Evolutionary conservation across 2,888 invertebrate genomes (phyloP), one percentile per base, ranked within the genome.

Genomic region (Caenorhabditis sp.): DNA sequence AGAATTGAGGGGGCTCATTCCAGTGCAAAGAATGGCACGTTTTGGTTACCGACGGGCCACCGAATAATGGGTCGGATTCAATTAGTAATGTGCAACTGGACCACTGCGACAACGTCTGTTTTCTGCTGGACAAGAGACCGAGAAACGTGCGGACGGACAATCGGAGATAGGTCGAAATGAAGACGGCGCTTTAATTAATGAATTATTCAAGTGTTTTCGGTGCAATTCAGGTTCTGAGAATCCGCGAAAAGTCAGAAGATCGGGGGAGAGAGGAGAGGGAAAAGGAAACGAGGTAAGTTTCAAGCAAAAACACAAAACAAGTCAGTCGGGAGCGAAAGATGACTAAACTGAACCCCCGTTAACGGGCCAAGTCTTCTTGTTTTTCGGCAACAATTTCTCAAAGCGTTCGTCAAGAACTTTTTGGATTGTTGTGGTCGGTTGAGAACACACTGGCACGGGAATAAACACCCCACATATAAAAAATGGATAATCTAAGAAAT

Each of bases 251-350:
- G 17, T 3, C 26, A 17, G 22, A 11, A 32, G 9, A n/a, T n/a
- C n/a, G 32, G 27, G 32, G 20, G 20, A 50, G 26, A 26, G 30
- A 7, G 26, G 48, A 27, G 37, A 15, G 35, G 30, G 41, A 62
- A 26, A 39, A 27, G n/a, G 20, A 48, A 65, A 53, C n/a, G 65
- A 65, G 65, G 65, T 65, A 53, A 65, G 65, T 65, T 65, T 65
- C 65, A 55, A 45, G 11, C 22, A 20, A 39, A 46, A 53, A 53
- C 53, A 58, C 58, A 58, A 50, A 62, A 55, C 53, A 55, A 65
- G 53, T 52, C 43, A 22, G 53, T 37, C 41, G 37, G 15, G 30
- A 13, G 9, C 15, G 37, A 55, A 11, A 27, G 24, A 50, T 50
- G 62, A 32, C 62, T 52, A 58, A n/a, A n/a, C n/a, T n/a, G n/a